A percentile compares a stretch with the other conserved stretches of the same genome.
Evolutionary conservation across 2,797 vertebrate genomes (phyloP).

Genomic region (Lophius americanus): DNA sequence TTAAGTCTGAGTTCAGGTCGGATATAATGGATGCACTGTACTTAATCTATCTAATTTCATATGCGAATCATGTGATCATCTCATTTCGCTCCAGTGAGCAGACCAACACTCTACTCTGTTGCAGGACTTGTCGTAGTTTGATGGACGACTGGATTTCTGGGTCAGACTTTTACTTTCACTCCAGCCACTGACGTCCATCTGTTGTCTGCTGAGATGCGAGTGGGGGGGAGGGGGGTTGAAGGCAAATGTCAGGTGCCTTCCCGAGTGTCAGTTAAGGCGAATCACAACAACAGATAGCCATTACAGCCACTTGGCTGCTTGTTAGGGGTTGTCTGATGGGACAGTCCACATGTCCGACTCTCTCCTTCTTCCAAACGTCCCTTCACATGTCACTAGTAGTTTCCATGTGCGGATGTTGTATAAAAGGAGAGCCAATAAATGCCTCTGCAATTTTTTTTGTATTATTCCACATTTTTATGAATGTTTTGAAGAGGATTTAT

Average conservation of each 20-base stretch:
- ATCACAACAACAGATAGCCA: constrained; percentile 44
- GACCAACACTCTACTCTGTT: constrained; percentile 24
- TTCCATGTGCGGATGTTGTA: background rate
- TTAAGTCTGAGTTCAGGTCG: constrained; percentile 33
- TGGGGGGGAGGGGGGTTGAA: constrained; percentile 44
- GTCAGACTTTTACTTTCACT: constrained; percentile 20
- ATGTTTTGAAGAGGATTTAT: no score
- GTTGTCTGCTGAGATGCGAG: constrained; percentile 43
- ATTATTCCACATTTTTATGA: no score
- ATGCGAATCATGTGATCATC: constrained; percentile 50
- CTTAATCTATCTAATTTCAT: constrained; percentile 51
- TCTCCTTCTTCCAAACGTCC: constrained; percentile 50
- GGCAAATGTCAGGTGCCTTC: constrained; percentile 57
- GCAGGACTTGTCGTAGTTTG: constrained; percentile 21
- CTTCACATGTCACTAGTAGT: background rate
- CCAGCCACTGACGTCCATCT: constrained; percentile 47
- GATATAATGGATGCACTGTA: constrained; percentile 41
- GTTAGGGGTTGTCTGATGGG: constrained; percentile 49
- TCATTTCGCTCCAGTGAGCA: constrained; percentile 26
- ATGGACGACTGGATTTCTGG: constrained; percentile 36
- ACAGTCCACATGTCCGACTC: constrained; percentile 37
- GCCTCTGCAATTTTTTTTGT: no score
- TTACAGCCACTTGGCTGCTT: constrained; percentile 59
- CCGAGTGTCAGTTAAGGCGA: constrained; percentile 54
- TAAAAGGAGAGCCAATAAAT: no score